phyloP scores from a whole-genome alignment of 2,888 invertebrate species.

The Allolobophora icterica region DNA sequence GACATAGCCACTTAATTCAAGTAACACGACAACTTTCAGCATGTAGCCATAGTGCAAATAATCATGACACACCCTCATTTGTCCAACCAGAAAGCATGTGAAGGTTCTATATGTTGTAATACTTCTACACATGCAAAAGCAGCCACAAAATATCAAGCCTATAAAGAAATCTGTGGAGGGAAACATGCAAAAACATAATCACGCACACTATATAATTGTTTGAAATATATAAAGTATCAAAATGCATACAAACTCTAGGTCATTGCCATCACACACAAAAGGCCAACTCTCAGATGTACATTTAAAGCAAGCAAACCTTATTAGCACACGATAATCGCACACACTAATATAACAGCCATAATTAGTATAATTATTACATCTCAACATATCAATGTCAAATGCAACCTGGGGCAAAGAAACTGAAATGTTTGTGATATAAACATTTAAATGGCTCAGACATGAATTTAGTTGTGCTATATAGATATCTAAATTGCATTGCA shows the following conservation, averaged over 20 bases:
- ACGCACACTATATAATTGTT: constrained; percentile 3
- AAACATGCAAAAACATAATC: not conserved
- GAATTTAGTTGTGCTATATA: not conserved
- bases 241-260: constrained; percentile 17
- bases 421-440: not conserved
- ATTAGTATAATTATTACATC: not conserved
- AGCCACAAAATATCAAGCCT: constrained; percentile 10
- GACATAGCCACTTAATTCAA: not conserved
- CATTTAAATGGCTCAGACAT: not conserved
- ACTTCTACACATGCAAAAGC: not conserved
- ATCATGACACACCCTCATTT: not conserved
- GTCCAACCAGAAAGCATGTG: not conserved
- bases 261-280: constrained; percentile 14
- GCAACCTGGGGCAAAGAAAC: not conserved
- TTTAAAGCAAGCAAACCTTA: not conserved
- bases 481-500: not conserved
- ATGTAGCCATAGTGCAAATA: not conserved
- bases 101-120: not conserved
- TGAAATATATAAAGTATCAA: constrained; percentile 11
- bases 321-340: not conserved
- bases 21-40: not conserved
- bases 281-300: not conserved
- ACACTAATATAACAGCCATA: not conserved
- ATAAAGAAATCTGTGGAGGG: constrained; percentile 4
- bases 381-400: constrained; percentile 3